These are phyloP conservation scores for Drosophila pallidifrons DNA, from an alignment of 1,140 invertebrate species.

Conservation along the genomic window DNA sequence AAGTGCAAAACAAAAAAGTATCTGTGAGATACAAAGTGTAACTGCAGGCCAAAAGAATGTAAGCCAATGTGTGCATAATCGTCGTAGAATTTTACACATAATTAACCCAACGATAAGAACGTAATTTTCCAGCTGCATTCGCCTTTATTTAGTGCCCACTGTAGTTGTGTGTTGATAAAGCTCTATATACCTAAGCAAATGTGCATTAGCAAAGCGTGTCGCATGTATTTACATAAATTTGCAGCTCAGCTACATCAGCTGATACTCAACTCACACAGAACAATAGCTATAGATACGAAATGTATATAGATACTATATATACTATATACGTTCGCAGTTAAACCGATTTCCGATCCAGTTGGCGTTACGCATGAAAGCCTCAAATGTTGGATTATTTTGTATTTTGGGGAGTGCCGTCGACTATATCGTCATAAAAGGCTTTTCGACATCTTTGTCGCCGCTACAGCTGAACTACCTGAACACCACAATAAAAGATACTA, in stretches of 20 bases:
- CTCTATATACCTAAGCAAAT: slow-evolving; percentile 57
- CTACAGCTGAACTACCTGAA: slow-evolving; percentile 17
- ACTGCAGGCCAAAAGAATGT: slow-evolving; percentile 10
- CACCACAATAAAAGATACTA: slow-evolving; percentile 8
- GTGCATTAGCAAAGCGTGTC: slow-evolving; percentile 39
- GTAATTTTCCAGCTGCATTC: background rate
- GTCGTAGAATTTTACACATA: slow-evolving; percentile 18
- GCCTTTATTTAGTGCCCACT: slow-evolving; percentile 2
- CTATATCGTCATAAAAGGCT: slow-evolving; percentile 20
- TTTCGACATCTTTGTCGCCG: slow-evolving; percentile 11
- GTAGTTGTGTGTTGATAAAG: slow-evolving; percentile 27
- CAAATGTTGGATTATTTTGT: slow-evolving; percentile 31
- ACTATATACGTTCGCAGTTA: slow-evolving; percentile 15
- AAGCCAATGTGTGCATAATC: slow-evolving; percentile 14
- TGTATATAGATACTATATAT: background rate
- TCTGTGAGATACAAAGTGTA: slow-evolving; percentile 38
- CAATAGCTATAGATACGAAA: slow-evolving; percentile 32
- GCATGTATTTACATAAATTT: slow-evolving; percentile 58
- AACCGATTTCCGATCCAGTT: slow-evolving; percentile 73
- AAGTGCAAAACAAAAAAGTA: slow-evolving; percentile 42
- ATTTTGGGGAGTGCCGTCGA: slow-evolving; percentile 52
- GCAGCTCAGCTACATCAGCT: slow-evolving; percentile 50
- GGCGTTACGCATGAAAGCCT: slow-evolving; percentile 56
- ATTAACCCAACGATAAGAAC: slow-evolving; percentile 15
- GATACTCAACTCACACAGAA: slow-evolving; percentile 39